Evolutionary conservation across 2,113 vertebrate species (phyloP), one percentile per base, ranked within the genome.

Genomic region (Orientallactaga bullata): DNA sequence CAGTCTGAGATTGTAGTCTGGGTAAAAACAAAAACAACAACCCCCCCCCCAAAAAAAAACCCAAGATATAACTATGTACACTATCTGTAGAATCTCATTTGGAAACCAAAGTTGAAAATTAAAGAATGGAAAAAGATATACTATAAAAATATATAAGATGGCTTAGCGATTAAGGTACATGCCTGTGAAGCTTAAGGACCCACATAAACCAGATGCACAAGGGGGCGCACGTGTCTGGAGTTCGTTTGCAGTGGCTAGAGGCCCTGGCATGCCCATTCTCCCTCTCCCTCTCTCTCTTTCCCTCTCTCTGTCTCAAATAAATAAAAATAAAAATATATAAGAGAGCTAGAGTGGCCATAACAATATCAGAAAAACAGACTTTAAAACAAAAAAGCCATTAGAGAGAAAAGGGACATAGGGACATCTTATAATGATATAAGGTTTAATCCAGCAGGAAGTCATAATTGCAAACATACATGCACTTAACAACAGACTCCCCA

Each of bases 391-490:
- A 79, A 35, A 55, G 55, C 51, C 17, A 42, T 23, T 63, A 42
- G 60, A 73, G 66, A 58, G 26, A 17, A 63, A 28, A 72, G n/a
- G 63, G 12, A 55, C 2, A 55, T 55, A 30, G n/a, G 30, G 72
- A 21, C 15, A 3, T 73, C 65, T 88, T 63, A 63, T 73, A 88
- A 82, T 51, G 24, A 91, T 60, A 63, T 85, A 91, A 89, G 39
- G 35, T 24, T 69, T 83, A 74, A 35, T 72, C 42, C 20, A 32
- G 30, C 58, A 91, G 42, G 47, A 84, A 80, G 32, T 32, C 69
- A 4, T 47, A 69, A 35, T 61, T 55, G 42, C 20, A 76, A 63
- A 63, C 51, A 79, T 74, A 15, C 42, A 63, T 47, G n/a, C n/a
- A 79, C 30, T 77, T 80, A 69, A 68, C 15, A 86, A 71, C 12